Evolutionary conservation across 37 sponge, comb jelly and placozoan genomes (phyloP).

Genomic region (Mnemiopsis leidyi): DNA sequence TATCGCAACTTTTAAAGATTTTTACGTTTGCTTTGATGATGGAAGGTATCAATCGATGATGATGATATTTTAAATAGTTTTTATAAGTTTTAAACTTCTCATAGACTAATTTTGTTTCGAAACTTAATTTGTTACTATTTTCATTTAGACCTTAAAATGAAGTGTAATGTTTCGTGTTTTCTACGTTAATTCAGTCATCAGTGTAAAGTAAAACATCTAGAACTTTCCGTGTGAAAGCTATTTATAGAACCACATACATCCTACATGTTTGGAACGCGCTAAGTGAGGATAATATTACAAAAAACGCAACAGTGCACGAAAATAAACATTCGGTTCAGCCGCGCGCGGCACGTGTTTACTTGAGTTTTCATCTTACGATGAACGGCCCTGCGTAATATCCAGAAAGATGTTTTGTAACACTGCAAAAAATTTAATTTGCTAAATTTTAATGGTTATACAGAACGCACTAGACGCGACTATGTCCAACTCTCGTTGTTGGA

Average conservation of each 20-base stretch:
- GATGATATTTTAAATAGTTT: constrained; percentile 30
- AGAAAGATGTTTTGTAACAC: too few relatives aligned
- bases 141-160: not conserved
- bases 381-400: too few relatives aligned
- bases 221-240: not conserved
- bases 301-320: not conserved
- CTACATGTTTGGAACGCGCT: not conserved
- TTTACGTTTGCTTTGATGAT: constrained; percentile 61
- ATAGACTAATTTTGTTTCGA: constrained; percentile 55
- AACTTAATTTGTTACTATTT: constrained; percentile 54
- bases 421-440: too few relatives aligned
- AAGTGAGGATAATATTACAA: not conserved
- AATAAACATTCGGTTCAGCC: too few relatives aligned
- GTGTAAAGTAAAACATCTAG: not conserved
- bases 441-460: too few relatives aligned
- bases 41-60: constrained; percentile 22
- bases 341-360: too few relatives aligned
- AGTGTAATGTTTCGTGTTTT: not conserved
- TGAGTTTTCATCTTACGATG: too few relatives aligned
- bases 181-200: not conserved
- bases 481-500: too few relatives aligned
- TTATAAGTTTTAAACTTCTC: constrained; percentile 64
- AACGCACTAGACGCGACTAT: too few relatives aligned
- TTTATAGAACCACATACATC: constrained; percentile 7
- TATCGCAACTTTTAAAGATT: constrained; percentile 22